A percentile compares a stretch with the other conserved stretches of the same genome.
Evolutionary conservation across 2,113 vertebrate species (phyloP).

Genomic region (Bubo bubo): DNA sequence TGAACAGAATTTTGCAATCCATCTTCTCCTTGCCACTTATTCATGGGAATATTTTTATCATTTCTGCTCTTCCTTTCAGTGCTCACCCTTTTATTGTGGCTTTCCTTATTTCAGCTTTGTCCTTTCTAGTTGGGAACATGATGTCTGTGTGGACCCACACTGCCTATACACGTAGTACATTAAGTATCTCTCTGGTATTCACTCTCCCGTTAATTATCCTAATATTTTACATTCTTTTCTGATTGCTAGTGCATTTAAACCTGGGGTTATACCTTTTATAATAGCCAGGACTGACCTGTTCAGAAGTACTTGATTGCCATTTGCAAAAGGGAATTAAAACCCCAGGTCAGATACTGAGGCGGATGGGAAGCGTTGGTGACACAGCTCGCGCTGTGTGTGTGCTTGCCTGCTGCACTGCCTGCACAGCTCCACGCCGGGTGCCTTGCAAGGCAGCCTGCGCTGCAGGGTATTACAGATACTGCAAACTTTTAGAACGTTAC

Average conservation of each 20-base stretch:
- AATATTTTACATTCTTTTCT: not conserved
- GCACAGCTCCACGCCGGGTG: not conserved
- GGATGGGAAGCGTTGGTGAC: not conserved
- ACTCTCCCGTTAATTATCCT: not conserved
- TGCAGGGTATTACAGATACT: fast-evolving
- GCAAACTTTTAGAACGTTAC: not conserved
- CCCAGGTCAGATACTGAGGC: not conserved
- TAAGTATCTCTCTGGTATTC: not conserved
- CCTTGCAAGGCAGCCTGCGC: not conserved
- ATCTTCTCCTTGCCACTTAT: not conserved
- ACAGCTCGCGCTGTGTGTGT: fast-evolving
- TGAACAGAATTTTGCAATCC: not conserved
- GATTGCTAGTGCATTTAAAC: not conserved
- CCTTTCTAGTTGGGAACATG: not conserved
- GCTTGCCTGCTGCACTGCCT: fast-evolving
- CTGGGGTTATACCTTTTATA: not conserved
- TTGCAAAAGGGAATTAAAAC: not conserved
- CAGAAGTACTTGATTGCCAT: not conserved
- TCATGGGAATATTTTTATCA: not conserved
- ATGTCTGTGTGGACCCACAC: fast-evolving
- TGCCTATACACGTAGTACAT: not conserved
- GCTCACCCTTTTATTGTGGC: not conserved
- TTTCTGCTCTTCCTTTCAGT: not conserved
- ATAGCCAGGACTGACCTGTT: not conserved
- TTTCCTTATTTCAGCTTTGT: not conserved